Conservation (phyloP, 2,113 vertebrate species). For the Marmota flaviventris region DNA sequence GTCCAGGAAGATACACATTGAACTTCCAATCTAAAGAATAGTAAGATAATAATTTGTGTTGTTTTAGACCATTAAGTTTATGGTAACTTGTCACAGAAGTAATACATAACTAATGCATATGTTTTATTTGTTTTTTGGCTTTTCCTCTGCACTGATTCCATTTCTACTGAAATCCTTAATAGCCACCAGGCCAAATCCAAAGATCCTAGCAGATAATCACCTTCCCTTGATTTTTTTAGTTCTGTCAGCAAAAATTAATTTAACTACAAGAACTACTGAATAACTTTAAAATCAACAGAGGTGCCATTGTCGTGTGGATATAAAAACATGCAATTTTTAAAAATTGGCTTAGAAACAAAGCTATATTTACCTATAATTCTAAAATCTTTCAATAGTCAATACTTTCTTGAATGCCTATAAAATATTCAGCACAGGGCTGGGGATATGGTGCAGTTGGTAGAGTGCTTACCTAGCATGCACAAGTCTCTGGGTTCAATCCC, state of each 20-base stretch:
- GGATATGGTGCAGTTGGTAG: too few species aligned
- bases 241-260: conserved; percentile 46
- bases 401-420: conserved; percentile 1
- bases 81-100: neutral
- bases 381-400: conserved; percentile 36
- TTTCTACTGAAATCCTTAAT: neutral
- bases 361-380: neutral
- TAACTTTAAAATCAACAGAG: conserved; percentile 3
- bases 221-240: neutral
- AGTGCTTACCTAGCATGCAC: too few species aligned
- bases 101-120: neutral
- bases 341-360: neutral
- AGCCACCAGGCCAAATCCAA: conserved; percentile 29
- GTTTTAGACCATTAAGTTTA: neutral
- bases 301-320: neutral
- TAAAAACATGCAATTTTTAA: neutral
- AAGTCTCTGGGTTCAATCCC: too few species aligned
- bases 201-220: neutral
- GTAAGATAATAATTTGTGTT: neutral
- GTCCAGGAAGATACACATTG: neutral
- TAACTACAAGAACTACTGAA: neutral
- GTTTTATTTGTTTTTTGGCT: neutral
- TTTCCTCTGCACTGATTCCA: neutral
- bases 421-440: neutral
- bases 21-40: conserved; percentile 12